phyloP scores from a whole-genome alignment of 2,888 invertebrate species.

The Acrocyrtus sp. region DNA sequence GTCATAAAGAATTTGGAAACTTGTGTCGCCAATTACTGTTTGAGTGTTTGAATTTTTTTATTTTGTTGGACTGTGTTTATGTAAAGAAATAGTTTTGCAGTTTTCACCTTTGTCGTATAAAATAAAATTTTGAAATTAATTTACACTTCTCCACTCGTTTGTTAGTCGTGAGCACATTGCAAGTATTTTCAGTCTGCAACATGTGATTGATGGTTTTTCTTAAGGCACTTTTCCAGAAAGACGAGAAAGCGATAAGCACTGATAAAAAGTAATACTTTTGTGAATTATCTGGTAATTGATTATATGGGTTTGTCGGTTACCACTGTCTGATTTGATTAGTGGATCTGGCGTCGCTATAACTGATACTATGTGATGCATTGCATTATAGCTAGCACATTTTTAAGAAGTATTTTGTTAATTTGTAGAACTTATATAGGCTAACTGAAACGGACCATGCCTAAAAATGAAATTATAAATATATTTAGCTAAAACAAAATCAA shows the following conservation, averaged over 20 bases:
- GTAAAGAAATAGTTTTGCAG: neutral
- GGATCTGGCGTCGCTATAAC: conserved; percentile 4
- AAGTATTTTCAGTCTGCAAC: neutral
- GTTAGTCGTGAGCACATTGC: no score
- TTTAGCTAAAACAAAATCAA: conserved; percentile 18
- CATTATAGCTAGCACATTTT: neutral
- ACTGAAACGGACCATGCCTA: conserved; percentile 40
- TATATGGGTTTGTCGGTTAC: neutral
- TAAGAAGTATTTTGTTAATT: conserved; percentile 18
- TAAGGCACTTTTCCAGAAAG: neutral
- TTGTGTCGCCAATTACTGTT: no score
- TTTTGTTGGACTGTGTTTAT: no score
- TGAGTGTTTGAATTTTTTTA: no score
- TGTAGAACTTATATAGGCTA: conserved; percentile 20
- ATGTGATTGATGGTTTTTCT: neutral
- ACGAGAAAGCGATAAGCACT: neutral
- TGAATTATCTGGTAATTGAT: neutral
- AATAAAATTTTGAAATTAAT: no score
- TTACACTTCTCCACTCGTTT: no score
- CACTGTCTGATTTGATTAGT: conserved; percentile 1
- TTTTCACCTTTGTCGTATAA: no score
- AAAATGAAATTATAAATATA: conserved; percentile 4
- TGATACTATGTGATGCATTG: conserved; percentile 38
- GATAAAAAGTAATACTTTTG: neutral
- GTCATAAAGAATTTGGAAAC: no score